Evolutionary conservation across 2,113 vertebrate genomes (phyloP), one percentile per base, ranked within the genome.

Genomic region (Gobio gobio): DNA sequence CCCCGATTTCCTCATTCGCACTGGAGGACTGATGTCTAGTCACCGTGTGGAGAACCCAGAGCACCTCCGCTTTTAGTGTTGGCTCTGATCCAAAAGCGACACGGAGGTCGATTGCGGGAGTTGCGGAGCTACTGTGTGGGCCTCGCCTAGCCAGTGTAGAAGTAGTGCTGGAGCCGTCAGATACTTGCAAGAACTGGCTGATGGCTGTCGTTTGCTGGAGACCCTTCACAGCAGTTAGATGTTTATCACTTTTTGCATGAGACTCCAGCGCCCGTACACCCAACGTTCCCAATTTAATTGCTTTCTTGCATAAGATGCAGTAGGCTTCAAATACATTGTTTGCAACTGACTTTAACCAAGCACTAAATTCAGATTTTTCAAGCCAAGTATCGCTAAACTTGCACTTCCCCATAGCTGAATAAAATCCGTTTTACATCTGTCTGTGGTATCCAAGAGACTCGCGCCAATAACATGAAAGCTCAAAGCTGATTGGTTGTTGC

Each of bases 61-160:
- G 36, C 18, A 72, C 68, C 18, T 72, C 33, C 36, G 40, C 40
- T 73, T 8, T 45, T 45, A 74, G 70, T n/a, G 36, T 47, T 45
- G 70, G 70, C 40, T 73, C 70, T 73, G 40, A 73, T 47, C 70
- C 40, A 47, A 73, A 73, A 47, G 40, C 20, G 20, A 73, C 70
- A 73, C 70, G 14, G 63, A 24, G 26, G 10, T 68, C 2, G 64
- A 18, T 70, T 8, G 9, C 3, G 18, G 66, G 66, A 13, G 29
- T 70, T 70, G 33, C 3, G 16, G 14, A 70, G 66, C 66, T 40
- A 16, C 14, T 20, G 66, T 70, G 66, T 40, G 33, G 26, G 12
- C 12, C 26, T 68, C 24, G 64, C 29, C 64, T 68, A 29, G 64
- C 5, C 29, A 68, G 64, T 7, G 64, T 33, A 47, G 45, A 47